Percentiles rank a stretch among this genome's conserved stretches.
These are phyloP conservation scores for Saccostrea cuccullata DNA, from an alignment of 1,140 invertebrate genomes.

Conservation along the genomic window DNA sequence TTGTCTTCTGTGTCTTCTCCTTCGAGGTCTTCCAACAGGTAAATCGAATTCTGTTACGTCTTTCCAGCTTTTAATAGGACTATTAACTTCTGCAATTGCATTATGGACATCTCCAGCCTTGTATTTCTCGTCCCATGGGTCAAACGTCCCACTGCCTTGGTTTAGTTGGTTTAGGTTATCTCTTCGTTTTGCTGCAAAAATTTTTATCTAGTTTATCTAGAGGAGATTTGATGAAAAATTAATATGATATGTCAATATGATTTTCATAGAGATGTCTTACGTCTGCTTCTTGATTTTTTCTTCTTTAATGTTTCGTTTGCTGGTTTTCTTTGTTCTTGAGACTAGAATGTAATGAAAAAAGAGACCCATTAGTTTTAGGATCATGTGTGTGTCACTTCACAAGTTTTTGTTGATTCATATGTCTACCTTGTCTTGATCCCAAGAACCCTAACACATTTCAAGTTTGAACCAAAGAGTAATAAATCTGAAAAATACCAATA, in stretches of 20 bases:
- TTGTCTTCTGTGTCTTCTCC: background rate
- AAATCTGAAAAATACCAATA: too few species aligned
- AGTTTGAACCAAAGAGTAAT: too few species aligned
- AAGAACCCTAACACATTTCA: too few species aligned
- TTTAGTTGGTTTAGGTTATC: background rate
- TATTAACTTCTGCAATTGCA: background rate
- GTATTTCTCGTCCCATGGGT: background rate
- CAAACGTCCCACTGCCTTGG: background rate
- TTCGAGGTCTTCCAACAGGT: background rate
- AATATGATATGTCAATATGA: too few species aligned
- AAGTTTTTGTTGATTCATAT: too few species aligned
- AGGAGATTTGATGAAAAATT: too few species aligned
- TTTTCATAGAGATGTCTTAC: background rate
- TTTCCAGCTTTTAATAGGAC: constrained; percentile 3
- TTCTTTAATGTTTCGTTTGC: background rate
- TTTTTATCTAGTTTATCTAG: too few species aligned
- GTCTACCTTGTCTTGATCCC: too few species aligned
- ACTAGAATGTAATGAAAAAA: background rate
- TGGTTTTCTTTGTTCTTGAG: background rate
- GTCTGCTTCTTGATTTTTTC: constrained; percentile 26
- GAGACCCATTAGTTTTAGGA: background rate
- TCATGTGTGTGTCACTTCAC: too few species aligned
- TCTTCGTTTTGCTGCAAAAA: constrained; percentile 16
- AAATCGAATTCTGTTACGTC: constrained; percentile 10
- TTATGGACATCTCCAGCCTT: background rate